These are phyloP conservation scores for Nibea coibor DNA, from an alignment of 2,113 vertebrate species.

Conservation along the genomic window DNA sequence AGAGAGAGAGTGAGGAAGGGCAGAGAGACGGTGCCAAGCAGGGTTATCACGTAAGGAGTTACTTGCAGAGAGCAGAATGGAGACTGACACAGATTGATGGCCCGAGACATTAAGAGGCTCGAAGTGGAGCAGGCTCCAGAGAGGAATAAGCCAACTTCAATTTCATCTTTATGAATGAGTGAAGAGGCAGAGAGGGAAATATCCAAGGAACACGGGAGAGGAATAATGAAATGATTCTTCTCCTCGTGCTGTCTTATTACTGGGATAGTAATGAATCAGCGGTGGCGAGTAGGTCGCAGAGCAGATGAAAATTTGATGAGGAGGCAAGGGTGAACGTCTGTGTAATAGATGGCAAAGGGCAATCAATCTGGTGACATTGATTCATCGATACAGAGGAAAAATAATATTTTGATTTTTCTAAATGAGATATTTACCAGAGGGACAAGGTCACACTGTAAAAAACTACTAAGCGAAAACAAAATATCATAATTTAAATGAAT, in stretches of 20 bases:
- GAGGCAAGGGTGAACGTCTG: constrained; percentile 43
- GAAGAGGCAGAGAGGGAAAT: constrained; percentile 62
- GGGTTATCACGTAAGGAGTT: constrained; percentile 51
- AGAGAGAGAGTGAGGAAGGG: constrained; percentile 40
- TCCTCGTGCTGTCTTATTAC: constrained; percentile 44
- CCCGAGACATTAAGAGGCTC: constrained; percentile 60
- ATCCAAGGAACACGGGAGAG: constrained; percentile 63
- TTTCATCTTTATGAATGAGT: constrained; percentile 73
- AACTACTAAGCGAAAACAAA: no score
- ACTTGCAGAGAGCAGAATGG: constrained; percentile 59
- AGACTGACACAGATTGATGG: constrained; percentile 74
- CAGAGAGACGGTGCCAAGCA: constrained; percentile 56
- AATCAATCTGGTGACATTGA: constrained; percentile 30
- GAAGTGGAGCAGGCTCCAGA: constrained; percentile 67
- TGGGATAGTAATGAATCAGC: constrained; percentile 60
- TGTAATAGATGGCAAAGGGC: constrained; percentile 2
- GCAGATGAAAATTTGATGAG: constrained; percentile 61
- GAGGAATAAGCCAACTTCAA: constrained; percentile 68
- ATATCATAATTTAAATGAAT: no score
- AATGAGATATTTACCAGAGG: constrained; percentile 4
- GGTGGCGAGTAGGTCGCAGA: constrained; percentile 44
- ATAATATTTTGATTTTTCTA: background rate
- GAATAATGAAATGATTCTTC: constrained; percentile 70
- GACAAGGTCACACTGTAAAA: background rate
- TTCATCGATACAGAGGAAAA: constrained; percentile 8